Conservation (phyloP, 2,888 invertebrate species). For the Erebia epiphron region DNA sequence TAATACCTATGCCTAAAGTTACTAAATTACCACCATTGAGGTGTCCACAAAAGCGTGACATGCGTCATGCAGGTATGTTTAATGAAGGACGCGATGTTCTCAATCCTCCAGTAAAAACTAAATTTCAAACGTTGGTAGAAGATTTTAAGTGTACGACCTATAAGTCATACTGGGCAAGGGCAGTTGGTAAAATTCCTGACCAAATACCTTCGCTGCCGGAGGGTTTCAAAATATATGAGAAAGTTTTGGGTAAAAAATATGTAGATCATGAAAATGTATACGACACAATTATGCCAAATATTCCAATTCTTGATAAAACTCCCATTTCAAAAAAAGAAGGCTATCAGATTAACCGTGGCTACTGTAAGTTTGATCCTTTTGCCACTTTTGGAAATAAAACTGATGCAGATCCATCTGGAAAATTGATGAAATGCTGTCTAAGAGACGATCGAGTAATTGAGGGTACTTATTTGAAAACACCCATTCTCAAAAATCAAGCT, state of each 20-base stretch:
- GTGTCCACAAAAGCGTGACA: constrained; percentile 54
- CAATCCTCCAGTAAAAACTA: constrained; percentile 61
- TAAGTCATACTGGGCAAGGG: constrained; percentile 65
- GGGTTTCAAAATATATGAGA: constrained; percentile 56
- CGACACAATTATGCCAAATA: constrained; percentile 66
- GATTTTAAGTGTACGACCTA: constrained; percentile 66
- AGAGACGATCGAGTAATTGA: constrained; percentile 57
- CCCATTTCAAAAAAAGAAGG: constrained; percentile 53
- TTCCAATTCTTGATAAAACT: constrained; percentile 58
- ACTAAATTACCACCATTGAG: constrained; percentile 53
- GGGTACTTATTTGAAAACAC: constrained; percentile 60
- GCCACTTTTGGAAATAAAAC: constrained; percentile 66
- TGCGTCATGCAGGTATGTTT: constrained; percentile 54
- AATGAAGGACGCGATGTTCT: constrained; percentile 53
- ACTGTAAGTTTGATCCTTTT: constrained; percentile 63
- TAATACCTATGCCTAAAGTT: constrained; percentile 49
- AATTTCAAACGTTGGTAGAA: constrained; percentile 61
- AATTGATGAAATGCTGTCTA: constrained; percentile 60
- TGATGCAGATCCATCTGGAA: constrained; percentile 21
- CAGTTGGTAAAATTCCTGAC: constrained; percentile 56
- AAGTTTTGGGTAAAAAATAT: constrained; percentile 62
- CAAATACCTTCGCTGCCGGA: constrained; percentile 64
- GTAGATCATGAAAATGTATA: constrained; percentile 54
- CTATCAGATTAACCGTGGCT: constrained; percentile 56
- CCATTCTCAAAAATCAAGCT: constrained; percentile 65